These are phyloP conservation scores for Pteropus rufus DNA, from an alignment of 2,797 vertebrate genomes.

Conservation along the genomic window DNA sequence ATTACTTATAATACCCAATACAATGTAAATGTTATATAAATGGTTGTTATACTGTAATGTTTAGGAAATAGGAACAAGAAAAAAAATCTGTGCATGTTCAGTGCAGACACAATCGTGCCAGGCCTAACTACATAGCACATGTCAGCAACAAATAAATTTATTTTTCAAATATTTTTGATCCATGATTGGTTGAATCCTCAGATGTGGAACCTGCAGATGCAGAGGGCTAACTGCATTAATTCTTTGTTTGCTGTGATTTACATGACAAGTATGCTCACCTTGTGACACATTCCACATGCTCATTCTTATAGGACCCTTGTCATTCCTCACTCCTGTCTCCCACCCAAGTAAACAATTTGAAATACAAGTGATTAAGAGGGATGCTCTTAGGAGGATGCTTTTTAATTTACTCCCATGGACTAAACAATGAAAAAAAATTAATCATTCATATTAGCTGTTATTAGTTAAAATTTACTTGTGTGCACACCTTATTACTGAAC, in stretches of 20 bases:
- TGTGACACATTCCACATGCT: neutral
- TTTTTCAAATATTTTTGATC: neutral
- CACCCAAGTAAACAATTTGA: neutral
- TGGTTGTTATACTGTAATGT: neutral
- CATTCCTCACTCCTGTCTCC: neutral
- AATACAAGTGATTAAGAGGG: neutral
- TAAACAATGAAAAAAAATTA: neutral
- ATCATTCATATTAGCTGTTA: neutral
- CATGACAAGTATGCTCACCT: neutral
- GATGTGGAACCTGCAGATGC: neutral
- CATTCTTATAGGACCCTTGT: neutral
- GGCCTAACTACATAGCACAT: neutral
- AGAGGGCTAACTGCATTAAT: neutral
- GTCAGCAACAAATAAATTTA: neutral
- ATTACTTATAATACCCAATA: too few relatives aligned
- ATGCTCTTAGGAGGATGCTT: neutral
- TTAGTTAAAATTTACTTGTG: neutral
- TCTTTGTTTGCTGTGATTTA: neutral
- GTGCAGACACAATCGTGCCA: neutral
- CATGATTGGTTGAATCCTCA: neutral
- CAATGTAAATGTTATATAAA: neutral
- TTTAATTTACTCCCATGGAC: neutral
- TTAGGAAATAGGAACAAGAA: neutral
- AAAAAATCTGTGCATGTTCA: neutral
- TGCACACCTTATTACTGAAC: neutral